phyloP scores from a whole-genome alignment of 2,113 vertebrate species.

The Oplegnathus fasciatus region DNA sequence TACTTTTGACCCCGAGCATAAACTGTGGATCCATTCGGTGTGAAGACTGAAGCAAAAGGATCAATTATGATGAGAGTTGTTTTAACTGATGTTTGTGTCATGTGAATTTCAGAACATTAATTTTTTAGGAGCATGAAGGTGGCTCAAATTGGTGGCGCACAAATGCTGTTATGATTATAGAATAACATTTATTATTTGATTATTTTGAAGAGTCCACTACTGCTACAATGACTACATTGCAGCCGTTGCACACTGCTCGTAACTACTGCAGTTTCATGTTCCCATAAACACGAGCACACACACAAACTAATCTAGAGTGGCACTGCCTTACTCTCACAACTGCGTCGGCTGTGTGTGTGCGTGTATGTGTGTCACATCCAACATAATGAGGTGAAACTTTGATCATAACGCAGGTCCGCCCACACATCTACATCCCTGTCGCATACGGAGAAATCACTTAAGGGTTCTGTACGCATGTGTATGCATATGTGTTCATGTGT shows the following conservation, averaged over 20 bases:
- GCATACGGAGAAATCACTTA: not conserved
- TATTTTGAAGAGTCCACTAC: not conserved
- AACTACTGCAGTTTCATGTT: not conserved
- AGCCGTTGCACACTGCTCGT: not conserved
- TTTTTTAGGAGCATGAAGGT: too few relatives aligned
- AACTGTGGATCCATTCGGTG: not conserved
- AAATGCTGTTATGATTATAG: too few relatives aligned
- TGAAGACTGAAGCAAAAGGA: too few relatives aligned
- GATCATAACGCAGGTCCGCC: not conserved
- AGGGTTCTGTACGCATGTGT: not conserved
- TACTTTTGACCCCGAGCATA: not conserved
- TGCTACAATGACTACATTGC: not conserved
- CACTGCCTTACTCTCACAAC: slow-evolving; percentile 3
- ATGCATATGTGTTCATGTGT: not conserved
- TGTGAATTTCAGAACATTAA: not conserved
- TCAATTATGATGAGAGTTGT: too few relatives aligned
- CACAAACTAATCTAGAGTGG: not conserved
- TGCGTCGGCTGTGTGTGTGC: not conserved
- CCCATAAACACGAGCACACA: not conserved
- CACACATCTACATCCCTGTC: not conserved
- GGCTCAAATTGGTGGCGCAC: too few relatives aligned
- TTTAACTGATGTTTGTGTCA: not conserved
- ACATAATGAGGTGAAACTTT: slow-evolving; percentile 13
- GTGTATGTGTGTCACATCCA: slow-evolving; percentile 9
- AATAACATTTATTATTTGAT: not conserved